Conservation (phyloP, 2,113 vertebrate genomes). For the Tachycineta bicolor region DNA sequence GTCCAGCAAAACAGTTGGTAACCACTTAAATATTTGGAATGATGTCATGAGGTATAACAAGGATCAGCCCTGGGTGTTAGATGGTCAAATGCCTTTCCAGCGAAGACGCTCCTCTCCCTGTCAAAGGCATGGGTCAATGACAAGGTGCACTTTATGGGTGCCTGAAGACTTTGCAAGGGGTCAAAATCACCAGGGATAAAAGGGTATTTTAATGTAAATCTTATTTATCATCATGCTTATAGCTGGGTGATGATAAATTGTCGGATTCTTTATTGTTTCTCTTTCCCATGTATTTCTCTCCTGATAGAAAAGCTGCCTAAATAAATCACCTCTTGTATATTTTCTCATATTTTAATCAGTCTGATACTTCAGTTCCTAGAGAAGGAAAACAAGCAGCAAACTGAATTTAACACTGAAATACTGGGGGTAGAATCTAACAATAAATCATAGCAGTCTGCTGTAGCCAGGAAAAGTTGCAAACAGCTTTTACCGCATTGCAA, state of each 20-base stretch:
- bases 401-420: background rate
- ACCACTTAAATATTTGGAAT: conserved; percentile 34
- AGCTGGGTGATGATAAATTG: background rate
- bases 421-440: background rate
- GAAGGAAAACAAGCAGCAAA: background rate
- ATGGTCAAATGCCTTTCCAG: conserved; percentile 23
- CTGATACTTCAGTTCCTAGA: background rate
- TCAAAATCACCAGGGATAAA: background rate
- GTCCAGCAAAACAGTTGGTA: conserved; percentile 16
- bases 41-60: background rate
- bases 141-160: background rate
- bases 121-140: background rate
- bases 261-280: background rate
- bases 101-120: conserved; percentile 16
- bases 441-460: background rate
- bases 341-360: background rate
- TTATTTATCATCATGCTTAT: background rate
- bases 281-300: background rate
- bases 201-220: background rate
- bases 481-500: background rate
- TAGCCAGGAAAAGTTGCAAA: background rate
- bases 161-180: background rate
- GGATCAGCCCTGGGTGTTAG: background rate
- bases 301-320: background rate
- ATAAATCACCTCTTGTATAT: background rate